Percentiles rank a stretch among this genome's conserved stretches.
Evolutionary conservation across 2,113 vertebrate species (phyloP).

Genomic region (Erythrocercus mccallii): DNA sequence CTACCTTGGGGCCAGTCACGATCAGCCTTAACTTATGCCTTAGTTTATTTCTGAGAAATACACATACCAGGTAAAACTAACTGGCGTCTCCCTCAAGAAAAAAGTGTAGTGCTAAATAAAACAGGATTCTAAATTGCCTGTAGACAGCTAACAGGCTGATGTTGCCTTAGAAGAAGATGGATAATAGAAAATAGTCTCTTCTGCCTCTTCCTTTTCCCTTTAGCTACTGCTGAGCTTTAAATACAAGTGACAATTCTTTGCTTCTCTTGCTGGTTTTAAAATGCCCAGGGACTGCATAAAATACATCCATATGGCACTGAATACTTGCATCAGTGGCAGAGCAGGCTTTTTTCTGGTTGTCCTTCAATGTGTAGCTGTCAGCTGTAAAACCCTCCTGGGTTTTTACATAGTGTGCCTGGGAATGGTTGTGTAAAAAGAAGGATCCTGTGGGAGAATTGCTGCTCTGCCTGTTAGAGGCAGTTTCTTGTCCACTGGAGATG

Average conservation of each 20-base stretch:
- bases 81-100: neutral
- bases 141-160: neutral
- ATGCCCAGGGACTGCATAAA: neutral
- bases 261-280: neutral
- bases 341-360: neutral
- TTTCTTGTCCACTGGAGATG: neutral
- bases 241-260: neutral
- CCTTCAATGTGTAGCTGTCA: neutral
- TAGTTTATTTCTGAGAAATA: neutral
- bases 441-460: neutral
- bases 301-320: neutral
- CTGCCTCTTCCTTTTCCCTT: neutral
- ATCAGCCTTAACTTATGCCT: neutral
- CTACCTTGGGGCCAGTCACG: neutral
- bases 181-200: neutral
- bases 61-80: neutral
- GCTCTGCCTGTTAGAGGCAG: neutral
- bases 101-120: neutral
- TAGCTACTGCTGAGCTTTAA: neutral
- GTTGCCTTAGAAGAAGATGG: neutral
- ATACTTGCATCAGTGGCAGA: neutral
- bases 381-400: neutral
- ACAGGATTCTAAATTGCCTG: fast-evolving
- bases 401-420: neutral
- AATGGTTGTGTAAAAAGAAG: neutral